Evolutionary conservation across 92 coral and sea anemone species (phyloP).

Genomic region (Phymanthus crucifer): DNA sequence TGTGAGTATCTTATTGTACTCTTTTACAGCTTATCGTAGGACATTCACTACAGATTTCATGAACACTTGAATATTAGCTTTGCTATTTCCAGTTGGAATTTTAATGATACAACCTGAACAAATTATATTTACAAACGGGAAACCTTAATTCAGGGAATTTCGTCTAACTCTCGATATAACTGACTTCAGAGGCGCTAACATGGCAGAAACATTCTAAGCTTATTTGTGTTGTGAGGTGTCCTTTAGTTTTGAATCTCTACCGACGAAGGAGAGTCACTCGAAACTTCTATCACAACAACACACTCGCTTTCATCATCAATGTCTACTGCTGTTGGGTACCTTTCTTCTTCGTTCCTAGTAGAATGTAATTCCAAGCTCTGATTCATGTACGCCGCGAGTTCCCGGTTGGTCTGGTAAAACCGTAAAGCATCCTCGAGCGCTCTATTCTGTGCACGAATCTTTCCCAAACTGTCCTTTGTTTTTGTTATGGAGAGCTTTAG

Average conservation of each 20-base stretch:
- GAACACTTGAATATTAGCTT: too few species aligned
- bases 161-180: too few species aligned
- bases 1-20: conserved; percentile 32
- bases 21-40: too few species aligned
- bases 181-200: too few species aligned
- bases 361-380: neutral
- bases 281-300: neutral
- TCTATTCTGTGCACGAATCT: conserved; percentile 3
- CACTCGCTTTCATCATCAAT: neutral
- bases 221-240: neutral
- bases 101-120: too few species aligned
- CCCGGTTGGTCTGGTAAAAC: neutral
- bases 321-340: neutral
- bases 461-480: neutral
- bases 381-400: neutral
- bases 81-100: too few species aligned
- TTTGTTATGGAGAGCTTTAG: conserved; percentile 1
- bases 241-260: neutral
- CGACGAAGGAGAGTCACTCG: neutral
- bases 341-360: neutral
- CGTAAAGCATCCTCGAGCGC: neutral
- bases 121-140: too few species aligned
- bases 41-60: too few species aligned
- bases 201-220: too few species aligned
- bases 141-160: too few species aligned